phyloP scores from a whole-genome alignment of 1,140 invertebrate genomes.

The Pectinophora gossypiella region DNA sequence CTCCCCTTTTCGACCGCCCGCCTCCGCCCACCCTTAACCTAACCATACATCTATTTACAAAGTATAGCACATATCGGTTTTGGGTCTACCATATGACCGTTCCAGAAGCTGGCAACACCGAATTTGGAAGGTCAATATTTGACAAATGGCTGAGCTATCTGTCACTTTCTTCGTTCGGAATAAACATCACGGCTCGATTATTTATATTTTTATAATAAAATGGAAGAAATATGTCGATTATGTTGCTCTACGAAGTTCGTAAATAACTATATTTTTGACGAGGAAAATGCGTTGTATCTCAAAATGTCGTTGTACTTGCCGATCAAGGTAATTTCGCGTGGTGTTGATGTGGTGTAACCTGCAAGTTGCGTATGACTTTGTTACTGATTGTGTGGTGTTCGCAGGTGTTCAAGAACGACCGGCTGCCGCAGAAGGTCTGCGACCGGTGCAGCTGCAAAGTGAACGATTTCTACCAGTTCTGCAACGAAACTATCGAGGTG shows the following conservation, averaged over 20 bases:
- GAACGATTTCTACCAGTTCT: slow-evolving; percentile 80
- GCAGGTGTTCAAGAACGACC: slow-evolving; percentile 77
- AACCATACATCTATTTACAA: neutral
- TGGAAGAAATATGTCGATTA: slow-evolving; percentile 64
- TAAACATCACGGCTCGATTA: slow-evolving; percentile 36
- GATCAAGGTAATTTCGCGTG: slow-evolving; percentile 53
- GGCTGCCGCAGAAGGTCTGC: slow-evolving; percentile 79
- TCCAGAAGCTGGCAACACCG: slow-evolving; percentile 36
- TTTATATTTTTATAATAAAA: slow-evolving; percentile 36
- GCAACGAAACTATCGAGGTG: slow-evolving; percentile 77
- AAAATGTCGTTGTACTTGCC: slow-evolving; percentile 71
- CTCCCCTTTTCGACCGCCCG: slow-evolving; percentile 40
- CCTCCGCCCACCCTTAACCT: slow-evolving; percentile 56
- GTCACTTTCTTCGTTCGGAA: slow-evolving; percentile 46
- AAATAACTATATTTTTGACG: slow-evolving; percentile 66
- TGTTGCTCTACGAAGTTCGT: slow-evolving; percentile 62
- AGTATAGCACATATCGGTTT: slow-evolving; percentile 13
- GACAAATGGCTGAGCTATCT: slow-evolving; percentile 59
- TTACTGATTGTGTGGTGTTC: slow-evolving; percentile 16
- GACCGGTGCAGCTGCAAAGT: slow-evolving; percentile 79
- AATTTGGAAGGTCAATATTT: slow-evolving; percentile 49
- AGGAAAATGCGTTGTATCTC: slow-evolving; percentile 61
- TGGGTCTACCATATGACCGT: slow-evolving; percentile 49
- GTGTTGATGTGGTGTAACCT: slow-evolving; percentile 8
- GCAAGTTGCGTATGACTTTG: neutral